A percentile compares a stretch with the other conserved stretches of the same genome.
These are phyloP conservation scores for Serranus cabrilla DNA, from an alignment of 2,797 vertebrate genomes.

Conservation along the genomic window DNA sequence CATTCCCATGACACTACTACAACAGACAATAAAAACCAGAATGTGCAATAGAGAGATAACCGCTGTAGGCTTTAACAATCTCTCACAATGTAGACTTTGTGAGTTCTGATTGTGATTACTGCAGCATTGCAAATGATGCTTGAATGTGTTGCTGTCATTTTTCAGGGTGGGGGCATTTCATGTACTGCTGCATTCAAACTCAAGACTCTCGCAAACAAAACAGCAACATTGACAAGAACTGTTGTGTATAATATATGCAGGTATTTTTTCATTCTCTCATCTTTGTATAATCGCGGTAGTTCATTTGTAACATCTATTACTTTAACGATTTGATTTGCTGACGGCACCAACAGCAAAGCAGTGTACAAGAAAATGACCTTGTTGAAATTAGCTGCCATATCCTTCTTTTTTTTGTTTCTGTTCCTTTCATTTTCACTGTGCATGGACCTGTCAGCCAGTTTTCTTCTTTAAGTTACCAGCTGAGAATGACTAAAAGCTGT, in stretches of 20 bases:
- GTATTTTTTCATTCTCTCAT: conserved; percentile 27
- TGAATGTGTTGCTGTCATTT: conserved; percentile 48
- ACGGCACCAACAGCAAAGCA: conserved; percentile 16
- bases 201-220: conserved; percentile 43
- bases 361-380: conserved; percentile 33
- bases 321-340: conserved; percentile 41
- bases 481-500: conserved; percentile 62
- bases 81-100: conserved; percentile 61
- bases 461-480: conserved; percentile 37
- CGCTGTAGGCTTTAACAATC: conserved; percentile 52
- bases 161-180: conserved; percentile 24
- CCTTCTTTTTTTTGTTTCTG: conserved; percentile 38
- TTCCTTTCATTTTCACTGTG: conserved; percentile 35
- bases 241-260: conserved; percentile 51
- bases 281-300: conserved; percentile 38
- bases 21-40: conserved; percentile 64
- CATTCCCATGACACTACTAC: conserved; percentile 48
- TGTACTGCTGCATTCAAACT: conserved; percentile 47
- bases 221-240: conserved; percentile 41
- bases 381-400: conserved; percentile 38
- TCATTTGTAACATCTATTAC: conserved; percentile 46
- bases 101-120: conserved; percentile 70
- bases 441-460: conserved; percentile 40
- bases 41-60: conserved; percentile 68
- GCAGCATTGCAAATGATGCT: conserved; percentile 57